Conservation (phyloP, 2,888 invertebrate genomes). For the Nomada fabriciana region DNA sequence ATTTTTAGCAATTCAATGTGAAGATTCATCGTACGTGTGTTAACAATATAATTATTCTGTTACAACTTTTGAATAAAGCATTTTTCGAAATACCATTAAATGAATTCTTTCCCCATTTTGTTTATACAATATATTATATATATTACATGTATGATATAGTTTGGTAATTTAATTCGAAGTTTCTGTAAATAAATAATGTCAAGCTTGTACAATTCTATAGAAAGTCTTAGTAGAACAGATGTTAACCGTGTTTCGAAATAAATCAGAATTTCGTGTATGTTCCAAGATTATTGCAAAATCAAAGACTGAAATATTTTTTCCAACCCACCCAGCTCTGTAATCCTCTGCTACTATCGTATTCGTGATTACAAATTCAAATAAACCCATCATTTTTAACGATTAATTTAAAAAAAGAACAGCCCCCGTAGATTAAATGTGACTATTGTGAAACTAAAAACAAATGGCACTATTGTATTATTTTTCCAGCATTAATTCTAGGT, state of each 20-base stretch:
- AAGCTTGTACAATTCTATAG: background rate
- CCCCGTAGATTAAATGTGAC: background rate
- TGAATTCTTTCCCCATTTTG: background rate
- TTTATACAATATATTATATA: background rate
- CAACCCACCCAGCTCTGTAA: constrained; percentile 13
- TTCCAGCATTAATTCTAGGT: constrained; percentile 3
- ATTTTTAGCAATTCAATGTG: too few species aligned
- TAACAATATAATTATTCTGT: background rate
- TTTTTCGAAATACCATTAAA: background rate
- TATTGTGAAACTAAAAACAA: background rate
- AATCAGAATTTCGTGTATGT: background rate
- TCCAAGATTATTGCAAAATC: background rate
- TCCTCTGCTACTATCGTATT: too few species aligned
- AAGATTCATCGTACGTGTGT: too few species aligned
- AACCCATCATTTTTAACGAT: background rate
- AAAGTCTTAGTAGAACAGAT: background rate
- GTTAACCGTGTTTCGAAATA: background rate
- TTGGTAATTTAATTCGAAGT: background rate
- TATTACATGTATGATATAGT: background rate
- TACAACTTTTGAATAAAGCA: background rate
- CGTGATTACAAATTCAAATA: background rate
- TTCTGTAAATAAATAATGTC: background rate
- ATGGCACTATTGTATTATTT: background rate
- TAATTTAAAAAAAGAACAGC: background rate
- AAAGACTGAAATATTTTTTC: background rate